Evolutionary conservation across 2,888 invertebrate species (phyloP), one percentile per base, ranked within the genome.

Genomic region (Drosophila buzzatii): DNA sequence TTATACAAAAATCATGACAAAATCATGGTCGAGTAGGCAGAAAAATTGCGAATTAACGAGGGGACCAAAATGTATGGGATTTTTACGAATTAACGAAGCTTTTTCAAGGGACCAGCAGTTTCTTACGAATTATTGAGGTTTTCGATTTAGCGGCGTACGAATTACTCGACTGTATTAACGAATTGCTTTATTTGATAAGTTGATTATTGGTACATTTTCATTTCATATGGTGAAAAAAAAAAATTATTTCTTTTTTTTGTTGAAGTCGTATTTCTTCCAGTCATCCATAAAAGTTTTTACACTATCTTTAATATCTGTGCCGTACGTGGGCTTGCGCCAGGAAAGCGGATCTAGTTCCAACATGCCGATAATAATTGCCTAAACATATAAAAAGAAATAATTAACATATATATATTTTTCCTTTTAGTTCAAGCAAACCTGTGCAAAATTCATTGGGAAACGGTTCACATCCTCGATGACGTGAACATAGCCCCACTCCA

Each of bases 331-430:
- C 90, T 97, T 97, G 56, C 97, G 95, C 99, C 99, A 99, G 70
- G 95, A 92, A 62, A 94, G 94, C 70, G 97, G 96, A 90, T 98
- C 97, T 69, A 98, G 94, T 91, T 99, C 98, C 80, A 99, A 92
- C 95, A 99, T 97, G 1, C 99, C 99, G 23, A 97, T 99, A 90
- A 99, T 96, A 18, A 99, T 96, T 95, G 99, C 98, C 95, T 96
- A 44, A 58, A 65, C 51, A 16, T 16, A 14, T n/a, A 10, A 45
- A 51, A 52, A 12, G 14, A 23, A 14, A n/a, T 35, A 53, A 5
- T 2, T n/a, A 2, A 16, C n/a, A 39, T 23, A 52, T 14, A 39
- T 10, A 33, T 16, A 33, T 10, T 37, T 52, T 6, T 35, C 23
- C 37, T n/a, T n/a, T 1, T 2, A n/a, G 3, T 10, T 44, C 2